Evolutionary conservation across 2,797 vertebrate genomes (phyloP).

Genomic region (Pseudomugil tenellus): DNA sequence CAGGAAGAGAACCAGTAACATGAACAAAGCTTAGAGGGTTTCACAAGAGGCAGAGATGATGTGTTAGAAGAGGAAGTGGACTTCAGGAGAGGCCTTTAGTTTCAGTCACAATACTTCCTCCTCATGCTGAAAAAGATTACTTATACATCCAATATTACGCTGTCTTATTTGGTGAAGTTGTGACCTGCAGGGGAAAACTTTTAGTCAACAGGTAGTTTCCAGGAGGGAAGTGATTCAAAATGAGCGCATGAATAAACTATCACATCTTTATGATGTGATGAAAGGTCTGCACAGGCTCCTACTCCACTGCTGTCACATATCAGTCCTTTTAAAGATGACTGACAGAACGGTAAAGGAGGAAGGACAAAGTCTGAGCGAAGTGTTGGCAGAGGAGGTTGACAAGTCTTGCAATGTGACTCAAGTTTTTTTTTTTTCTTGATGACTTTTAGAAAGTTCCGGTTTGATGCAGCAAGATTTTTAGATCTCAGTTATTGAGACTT

Average conservation of each 20-base stretch:
- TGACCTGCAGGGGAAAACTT: not conserved
- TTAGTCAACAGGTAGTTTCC: not conserved
- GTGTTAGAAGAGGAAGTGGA: conserved; percentile 74
- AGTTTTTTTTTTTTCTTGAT: not conserved
- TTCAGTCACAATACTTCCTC: conserved; percentile 73
- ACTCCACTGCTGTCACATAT: not conserved
- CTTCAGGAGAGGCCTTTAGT: conserved; percentile 53
- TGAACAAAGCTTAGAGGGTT: conserved; percentile 61
- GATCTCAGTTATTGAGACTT: not conserved
- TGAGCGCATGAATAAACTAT: not conserved
- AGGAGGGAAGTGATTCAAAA: not conserved
- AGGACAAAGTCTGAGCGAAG: not conserved
- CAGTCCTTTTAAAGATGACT: not conserved
- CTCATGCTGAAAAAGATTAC: conserved; percentile 23
- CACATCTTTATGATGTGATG: not conserved
- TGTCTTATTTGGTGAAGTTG: not conserved
- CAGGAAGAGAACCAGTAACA: conserved; percentile 57
- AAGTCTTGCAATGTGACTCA: not conserved
- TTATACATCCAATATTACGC: conserved; percentile 8
- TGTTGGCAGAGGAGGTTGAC: not conserved
- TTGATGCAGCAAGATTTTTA: not conserved
- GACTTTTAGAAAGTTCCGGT: conserved; percentile 7
- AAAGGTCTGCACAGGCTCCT: not conserved
- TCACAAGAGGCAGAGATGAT: conserved; percentile 67
- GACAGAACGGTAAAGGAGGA: not conserved